phyloP scores from a whole-genome alignment of 2,888 invertebrate species.

The Capitulum mitella region DNA sequence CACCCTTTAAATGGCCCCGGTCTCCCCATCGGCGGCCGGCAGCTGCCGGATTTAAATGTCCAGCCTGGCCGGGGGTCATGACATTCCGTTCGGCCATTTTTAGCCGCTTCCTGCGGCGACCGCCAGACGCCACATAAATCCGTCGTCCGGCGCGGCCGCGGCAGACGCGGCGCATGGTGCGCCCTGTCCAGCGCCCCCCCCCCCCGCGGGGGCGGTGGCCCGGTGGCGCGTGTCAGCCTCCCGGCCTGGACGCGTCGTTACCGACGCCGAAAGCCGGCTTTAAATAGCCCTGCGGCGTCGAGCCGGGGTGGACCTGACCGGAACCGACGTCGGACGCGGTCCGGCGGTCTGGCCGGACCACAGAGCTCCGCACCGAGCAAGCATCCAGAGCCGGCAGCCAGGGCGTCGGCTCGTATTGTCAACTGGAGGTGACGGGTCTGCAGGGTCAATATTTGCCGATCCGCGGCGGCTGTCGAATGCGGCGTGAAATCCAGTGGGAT shows the following conservation, averaged over 20 bases:
- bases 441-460: neutral
- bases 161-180: neutral
- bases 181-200: constrained; percentile 1
- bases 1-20: neutral
- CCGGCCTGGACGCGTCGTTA: neutral
- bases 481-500: neutral
- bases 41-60: constrained; percentile 22
- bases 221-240: neutral
- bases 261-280: neutral
- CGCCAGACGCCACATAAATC: neutral
- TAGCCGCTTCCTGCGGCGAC: neutral
- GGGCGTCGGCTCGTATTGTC: neutral
- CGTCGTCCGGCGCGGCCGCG: neutral
- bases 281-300: neutral
- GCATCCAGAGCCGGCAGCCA: too few species aligned
- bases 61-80: neutral
- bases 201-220: neutral
- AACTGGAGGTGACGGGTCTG: neutral
- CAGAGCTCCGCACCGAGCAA: too few species aligned
- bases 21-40: neutral
- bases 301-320: neutral
- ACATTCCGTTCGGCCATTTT: constrained; percentile 5
- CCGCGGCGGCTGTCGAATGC: neutral
- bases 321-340: too few species aligned
- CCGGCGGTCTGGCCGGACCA: too few species aligned